A percentile compares a stretch with the other conserved stretches of the same genome.
phyloP scores from a whole-genome alignment of 2,113 vertebrate genomes.

The Rhombomys opimus region DNA sequence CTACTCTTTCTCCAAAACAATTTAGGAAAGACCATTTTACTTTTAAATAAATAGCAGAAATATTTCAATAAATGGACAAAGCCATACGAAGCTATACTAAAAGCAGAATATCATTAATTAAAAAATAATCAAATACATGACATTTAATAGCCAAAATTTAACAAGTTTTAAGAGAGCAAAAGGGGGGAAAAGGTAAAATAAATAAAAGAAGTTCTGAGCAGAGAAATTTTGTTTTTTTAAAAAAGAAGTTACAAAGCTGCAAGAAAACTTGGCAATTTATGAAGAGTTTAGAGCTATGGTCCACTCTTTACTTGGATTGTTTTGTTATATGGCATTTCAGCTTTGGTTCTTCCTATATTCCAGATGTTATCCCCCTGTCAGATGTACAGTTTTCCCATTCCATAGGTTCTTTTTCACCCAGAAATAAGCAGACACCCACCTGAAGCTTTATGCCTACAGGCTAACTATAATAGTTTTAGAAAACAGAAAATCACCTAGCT shows the following conservation, averaged over 20 bases:
- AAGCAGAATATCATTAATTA: neutral
- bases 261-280: neutral
- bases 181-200: neutral
- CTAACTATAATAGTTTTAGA: neutral
- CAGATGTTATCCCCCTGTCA: neutral
- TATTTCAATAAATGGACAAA: neutral
- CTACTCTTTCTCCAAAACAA: neutral
- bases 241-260: neutral
- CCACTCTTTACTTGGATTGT: neutral
- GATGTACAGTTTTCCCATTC: neutral
- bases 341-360: neutral
- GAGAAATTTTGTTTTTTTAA: neutral
- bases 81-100: neutral
- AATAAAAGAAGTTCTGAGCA: neutral
- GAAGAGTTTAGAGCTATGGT: neutral
- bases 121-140: neutral
- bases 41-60: neutral
- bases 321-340: neutral
- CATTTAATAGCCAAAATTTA: neutral
- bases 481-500: neutral
- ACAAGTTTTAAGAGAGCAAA: neutral
- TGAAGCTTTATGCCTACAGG: neutral
- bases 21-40: neutral
- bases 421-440: neutral
- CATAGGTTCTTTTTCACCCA: neutral